These are phyloP conservation scores for Drosophila rufa DNA, from an alignment of 1,140 invertebrate species.

Conservation along the genomic window DNA sequence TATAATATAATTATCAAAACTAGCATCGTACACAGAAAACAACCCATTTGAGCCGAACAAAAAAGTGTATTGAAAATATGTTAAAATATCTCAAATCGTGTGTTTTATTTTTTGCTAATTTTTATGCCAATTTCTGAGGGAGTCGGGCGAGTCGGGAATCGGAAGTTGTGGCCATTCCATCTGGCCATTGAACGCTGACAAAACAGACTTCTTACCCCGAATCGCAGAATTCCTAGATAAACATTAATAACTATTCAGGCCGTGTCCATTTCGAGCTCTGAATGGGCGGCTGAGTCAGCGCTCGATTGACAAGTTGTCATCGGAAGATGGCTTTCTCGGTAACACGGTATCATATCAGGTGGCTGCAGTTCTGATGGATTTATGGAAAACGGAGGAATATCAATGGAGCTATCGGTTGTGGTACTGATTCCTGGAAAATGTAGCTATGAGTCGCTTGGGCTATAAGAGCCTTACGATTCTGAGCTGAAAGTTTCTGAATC, in stretches of 20 bases:
- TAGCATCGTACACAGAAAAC: conserved; percentile 49
- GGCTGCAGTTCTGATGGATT: conserved; percentile 3
- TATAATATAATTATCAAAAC: conserved; percentile 63
- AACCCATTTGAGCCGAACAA: conserved; percentile 52
- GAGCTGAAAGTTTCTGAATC: too few relatives aligned
- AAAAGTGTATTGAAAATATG: conserved; percentile 77
- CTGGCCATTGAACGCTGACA: conserved; percentile 31
- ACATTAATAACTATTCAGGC: conserved; percentile 34
- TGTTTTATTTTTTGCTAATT: conserved; percentile 53
- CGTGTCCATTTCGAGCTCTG: conserved; percentile 40
- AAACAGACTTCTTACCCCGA: conserved; percentile 69
- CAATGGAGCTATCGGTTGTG: background rate
- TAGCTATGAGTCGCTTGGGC: background rate
- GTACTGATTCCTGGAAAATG: background rate
- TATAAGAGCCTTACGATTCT: too few relatives aligned
- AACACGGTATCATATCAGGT: conserved; percentile 28
- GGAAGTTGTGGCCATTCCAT: conserved; percentile 28
- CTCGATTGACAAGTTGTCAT: conserved; percentile 13
- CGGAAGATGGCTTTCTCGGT: conserved; percentile 37
- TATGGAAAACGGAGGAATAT: background rate
- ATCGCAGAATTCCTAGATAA: conserved; percentile 64
- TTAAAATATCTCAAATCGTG: conserved; percentile 72
- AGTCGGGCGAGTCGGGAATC: background rate
- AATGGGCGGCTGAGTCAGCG: conserved; percentile 41
- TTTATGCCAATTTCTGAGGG: background rate